A percentile compares a stretch with the other conserved stretches of the same genome.
Evolutionary conservation across 1,140 invertebrate species (phyloP).

Genomic region (Ceratosolen fusciceps): DNA sequence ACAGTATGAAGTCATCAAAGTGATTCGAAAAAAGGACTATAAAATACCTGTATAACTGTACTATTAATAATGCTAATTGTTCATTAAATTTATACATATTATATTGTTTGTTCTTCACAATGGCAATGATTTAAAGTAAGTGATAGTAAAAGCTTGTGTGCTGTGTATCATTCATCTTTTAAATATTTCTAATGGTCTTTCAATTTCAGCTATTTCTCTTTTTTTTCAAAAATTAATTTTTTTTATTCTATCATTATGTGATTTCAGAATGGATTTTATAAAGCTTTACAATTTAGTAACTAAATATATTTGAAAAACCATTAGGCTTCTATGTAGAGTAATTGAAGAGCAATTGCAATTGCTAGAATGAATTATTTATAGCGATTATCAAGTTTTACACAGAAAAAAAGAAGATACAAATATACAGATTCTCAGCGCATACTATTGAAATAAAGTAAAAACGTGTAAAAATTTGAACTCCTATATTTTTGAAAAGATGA

Average conservation of each 20-base stretch:
- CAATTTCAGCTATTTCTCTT: neutral
- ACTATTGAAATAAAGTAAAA: neutral
- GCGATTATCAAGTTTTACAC: conserved; percentile 23
- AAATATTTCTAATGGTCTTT: conserved; percentile 12
- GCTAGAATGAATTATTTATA: neutral
- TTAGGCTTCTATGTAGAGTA: neutral
- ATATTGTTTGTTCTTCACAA: conserved; percentile 13
- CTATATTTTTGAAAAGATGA: neutral
- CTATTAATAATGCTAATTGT: conserved; percentile 46
- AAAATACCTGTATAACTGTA: conserved; percentile 56
- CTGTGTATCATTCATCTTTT: conserved; percentile 35
- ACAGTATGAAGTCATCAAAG: conserved; percentile 66
- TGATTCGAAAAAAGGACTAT: conserved; percentile 54
- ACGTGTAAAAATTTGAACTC: conserved; percentile 1
- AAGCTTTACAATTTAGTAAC: too few species aligned
- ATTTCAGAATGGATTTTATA: too few species aligned
- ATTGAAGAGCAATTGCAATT: conserved; percentile 18
- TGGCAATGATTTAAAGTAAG: conserved; percentile 42
- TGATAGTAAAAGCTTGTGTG: conserved; percentile 42
- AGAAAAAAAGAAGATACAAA: neutral
- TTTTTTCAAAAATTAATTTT: neutral
- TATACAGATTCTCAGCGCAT: conserved; percentile 1
- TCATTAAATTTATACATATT: neutral
- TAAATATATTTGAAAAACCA: neutral
- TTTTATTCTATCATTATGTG: neutral